Evolutionary conservation across 2,797 vertebrate species (phyloP).

Genomic region (Heteromormyrus szaboi): DNA sequence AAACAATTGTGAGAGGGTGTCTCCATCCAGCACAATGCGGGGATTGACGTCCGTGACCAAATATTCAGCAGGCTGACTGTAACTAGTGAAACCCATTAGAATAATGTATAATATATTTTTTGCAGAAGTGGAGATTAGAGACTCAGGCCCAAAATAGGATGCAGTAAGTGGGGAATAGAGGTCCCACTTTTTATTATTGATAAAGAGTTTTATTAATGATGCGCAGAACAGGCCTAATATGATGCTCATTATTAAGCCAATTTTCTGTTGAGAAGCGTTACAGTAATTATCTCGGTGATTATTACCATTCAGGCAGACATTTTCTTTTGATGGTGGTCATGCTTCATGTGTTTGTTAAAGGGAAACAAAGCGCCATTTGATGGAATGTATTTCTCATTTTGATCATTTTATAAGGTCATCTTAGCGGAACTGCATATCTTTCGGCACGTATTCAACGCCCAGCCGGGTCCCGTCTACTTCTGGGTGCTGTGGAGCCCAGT

Average conservation of each 20-base stretch:
- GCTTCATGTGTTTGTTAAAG: slow-evolving; percentile 4
- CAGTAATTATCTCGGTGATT: slow-evolving; percentile 14
- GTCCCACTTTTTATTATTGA: neutral
- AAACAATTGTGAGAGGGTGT: neutral
- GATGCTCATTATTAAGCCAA: neutral
- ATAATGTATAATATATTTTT: neutral
- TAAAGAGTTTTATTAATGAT: slow-evolving; percentile 9
- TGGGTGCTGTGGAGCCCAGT: neutral
- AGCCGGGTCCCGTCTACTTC: neutral
- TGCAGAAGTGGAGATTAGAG: neutral
- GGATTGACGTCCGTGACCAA: neutral
- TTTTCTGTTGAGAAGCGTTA: neutral
- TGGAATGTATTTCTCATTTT: neutral
- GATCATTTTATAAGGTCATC: neutral
- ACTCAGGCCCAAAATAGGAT: neutral
- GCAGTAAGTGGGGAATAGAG: neutral
- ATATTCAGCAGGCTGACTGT: slow-evolving; percentile 7
- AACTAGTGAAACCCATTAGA: neutral
- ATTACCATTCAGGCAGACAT: neutral
- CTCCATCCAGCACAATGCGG: neutral
- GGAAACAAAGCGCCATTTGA: neutral
- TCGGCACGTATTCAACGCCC: neutral
- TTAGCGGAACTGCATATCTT: neutral
- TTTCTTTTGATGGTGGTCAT: neutral
- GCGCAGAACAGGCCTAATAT: neutral